A percentile compares a stretch with the other conserved stretches of the same genome.
Conservation (phyloP, 2,113 vertebrate genomes). For the Tachycineta bicolor region DNA sequence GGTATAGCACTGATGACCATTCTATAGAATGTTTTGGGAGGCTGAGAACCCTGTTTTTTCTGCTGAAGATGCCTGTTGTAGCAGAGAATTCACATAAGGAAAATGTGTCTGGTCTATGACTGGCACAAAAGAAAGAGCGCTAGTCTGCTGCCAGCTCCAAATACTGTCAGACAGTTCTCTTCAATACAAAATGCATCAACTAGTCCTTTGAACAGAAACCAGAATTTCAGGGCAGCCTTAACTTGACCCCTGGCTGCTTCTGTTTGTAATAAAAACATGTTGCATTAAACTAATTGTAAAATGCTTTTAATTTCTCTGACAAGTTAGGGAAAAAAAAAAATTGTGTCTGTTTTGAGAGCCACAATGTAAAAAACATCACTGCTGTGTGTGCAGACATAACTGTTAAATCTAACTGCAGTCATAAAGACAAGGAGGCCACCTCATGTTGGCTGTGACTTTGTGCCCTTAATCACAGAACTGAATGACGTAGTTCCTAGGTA, state of each 20-base stretch:
- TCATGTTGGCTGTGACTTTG: background rate
- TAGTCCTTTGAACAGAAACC: background rate
- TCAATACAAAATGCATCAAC: background rate
- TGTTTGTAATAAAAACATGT: background rate
- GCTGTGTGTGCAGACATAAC: background rate
- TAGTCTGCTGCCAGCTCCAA: background rate
- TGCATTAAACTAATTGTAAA: background rate
- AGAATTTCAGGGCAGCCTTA: background rate
- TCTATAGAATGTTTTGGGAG: background rate
- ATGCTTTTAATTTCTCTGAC: background rate
- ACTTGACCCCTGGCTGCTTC: background rate
- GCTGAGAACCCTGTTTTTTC: background rate
- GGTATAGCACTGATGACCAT: background rate
- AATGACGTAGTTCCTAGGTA: background rate
- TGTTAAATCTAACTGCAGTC: background rate
- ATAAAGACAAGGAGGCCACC: background rate
- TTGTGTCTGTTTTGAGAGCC: background rate
- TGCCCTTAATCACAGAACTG: background rate
- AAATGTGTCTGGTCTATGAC: background rate
- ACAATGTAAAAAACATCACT: background rate
- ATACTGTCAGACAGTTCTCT: background rate
- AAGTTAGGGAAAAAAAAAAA: background rate
- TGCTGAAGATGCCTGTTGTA: background rate
- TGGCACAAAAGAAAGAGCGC: background rate
- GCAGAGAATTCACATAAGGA: background rate